These are phyloP conservation scores for Parthenolecanium corni DNA, from an alignment of 2,888 invertebrate genomes.

Conservation along the genomic window DNA sequence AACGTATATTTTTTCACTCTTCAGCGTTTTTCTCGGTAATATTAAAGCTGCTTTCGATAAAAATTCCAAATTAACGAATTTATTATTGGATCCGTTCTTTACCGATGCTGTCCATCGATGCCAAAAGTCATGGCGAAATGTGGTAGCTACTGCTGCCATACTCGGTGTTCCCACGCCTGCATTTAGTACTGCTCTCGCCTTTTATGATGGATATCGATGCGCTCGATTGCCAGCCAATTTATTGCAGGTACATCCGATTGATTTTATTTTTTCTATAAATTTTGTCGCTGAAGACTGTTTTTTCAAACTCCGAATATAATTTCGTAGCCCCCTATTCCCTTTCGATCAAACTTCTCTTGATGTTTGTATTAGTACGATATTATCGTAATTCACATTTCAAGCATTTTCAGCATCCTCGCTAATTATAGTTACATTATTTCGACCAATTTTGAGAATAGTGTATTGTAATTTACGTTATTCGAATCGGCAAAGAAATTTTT, in stretches of 20 bases:
- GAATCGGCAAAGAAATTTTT: too few relatives aligned
- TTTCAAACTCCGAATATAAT: too few relatives aligned
- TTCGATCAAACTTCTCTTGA: too few relatives aligned
- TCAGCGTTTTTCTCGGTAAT: constrained; percentile 71
- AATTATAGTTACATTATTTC: too few relatives aligned
- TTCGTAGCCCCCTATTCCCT: too few relatives aligned
- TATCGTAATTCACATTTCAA: too few relatives aligned
- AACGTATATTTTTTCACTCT: constrained; percentile 32
- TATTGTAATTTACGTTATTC: too few relatives aligned
- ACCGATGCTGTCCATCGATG: constrained; percentile 65
- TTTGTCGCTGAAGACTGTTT: too few relatives aligned
- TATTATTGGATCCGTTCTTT: constrained; percentile 90
- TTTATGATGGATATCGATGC: constrained; percentile 92
- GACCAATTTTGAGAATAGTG: too few relatives aligned
- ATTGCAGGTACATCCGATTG: constrained; percentile 53
- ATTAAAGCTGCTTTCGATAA: constrained; percentile 88
- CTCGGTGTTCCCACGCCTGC: constrained; percentile 91
- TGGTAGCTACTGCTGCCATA: constrained; percentile 54
- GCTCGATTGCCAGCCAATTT: constrained; percentile 84
- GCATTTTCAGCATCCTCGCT: too few relatives aligned
- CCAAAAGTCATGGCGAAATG: constrained; percentile 74
- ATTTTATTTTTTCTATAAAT: neutral
- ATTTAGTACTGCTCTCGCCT: constrained; percentile 83
- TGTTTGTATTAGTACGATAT: too few relatives aligned
- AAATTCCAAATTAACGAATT: constrained; percentile 71